Base-by-base conservation (phyloP, 1,140 invertebrate genomes). In the Drosophila trapezifrons region DNA sequence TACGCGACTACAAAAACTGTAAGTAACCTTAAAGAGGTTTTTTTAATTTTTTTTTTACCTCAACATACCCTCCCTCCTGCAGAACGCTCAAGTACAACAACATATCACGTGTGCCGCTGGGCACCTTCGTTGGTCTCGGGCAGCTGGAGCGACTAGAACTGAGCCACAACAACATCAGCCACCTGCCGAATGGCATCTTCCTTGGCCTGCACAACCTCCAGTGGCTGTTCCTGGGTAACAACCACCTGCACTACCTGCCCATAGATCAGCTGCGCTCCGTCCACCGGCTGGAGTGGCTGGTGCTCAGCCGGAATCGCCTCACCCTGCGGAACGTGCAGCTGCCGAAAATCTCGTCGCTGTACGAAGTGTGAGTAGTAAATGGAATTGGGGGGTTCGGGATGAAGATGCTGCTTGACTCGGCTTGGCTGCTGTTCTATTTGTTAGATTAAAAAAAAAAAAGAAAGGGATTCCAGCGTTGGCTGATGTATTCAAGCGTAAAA, bases 311-410 rank as follows among this genome's bases (percentile, higher is more conserved):
- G 56, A 93, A 94, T 85, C 65, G 76, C 3, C 76, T 94, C 25
- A 93, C 92, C 4, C 84, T 92, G 42, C 75, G 85, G 15, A 91
- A 92, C 35, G 75, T 93, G 20, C 83, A 77, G 20, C 92, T 94
- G 74, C 93, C 94, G 45, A 76, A 79, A 66, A 85, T 94, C 35
- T 92, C 92, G 22, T 84, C 76, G 38, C 81, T 94, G 4, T 78
- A 75, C 40, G 93, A 94, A 80, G 85, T 95, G 94, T 95, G 92
- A 94, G 93, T 92, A 94, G 93, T 92, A 55, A 65, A 72, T 67
- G 47, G 37, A 42, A 79, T 52, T 64, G 58, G 32, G 32, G 15
- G 45, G 18, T 40, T 47, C 13, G 45, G 43, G 17, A 52, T 52
- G 12, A n/a, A 13, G 38, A 37, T 25, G n/a, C 38, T 18, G 13